phyloP scores from a whole-genome alignment of 30 jellyfish, hydroid and myxozoan genomes.

The Aurelia sp. region DNA sequence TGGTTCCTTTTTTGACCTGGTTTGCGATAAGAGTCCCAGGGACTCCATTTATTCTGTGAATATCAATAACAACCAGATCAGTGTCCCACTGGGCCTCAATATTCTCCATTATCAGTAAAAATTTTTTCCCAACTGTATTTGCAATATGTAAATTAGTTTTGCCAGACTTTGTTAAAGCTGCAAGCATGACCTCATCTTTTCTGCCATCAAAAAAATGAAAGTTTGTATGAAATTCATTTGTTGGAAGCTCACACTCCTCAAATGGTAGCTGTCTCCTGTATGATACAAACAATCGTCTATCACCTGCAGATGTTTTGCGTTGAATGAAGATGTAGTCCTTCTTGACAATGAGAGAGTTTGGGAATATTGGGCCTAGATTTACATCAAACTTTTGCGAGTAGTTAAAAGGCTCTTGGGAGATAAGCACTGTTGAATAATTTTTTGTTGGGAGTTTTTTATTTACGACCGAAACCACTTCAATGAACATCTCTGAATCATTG shows the following conservation, averaged over 20 bases:
- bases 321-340: conserved; percentile 60
- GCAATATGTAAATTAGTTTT: conserved; percentile 74
- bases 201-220: conserved; percentile 54
- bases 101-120: conserved; percentile 51
- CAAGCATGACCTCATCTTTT: conserved; percentile 69
- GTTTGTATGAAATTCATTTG: conserved; percentile 22
- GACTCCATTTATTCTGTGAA: conserved; percentile 74
- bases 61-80: conserved; percentile 53
- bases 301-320: conserved; percentile 42
- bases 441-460: conserved; percentile 37
- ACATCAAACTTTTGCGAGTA: conserved; percentile 12
- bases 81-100: conserved; percentile 46
- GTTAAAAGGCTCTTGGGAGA: conserved; percentile 54
- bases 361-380: conserved; percentile 61
- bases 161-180: conserved; percentile 71
- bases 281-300: conserved; percentile 38
- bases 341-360: conserved; percentile 69
- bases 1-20: conserved; percentile 69
- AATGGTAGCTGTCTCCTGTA: conserved; percentile 11
- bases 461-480: conserved; percentile 48
- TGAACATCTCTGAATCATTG: conserved; percentile 22
- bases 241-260: conserved; percentile 59
- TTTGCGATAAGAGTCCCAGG: conserved; percentile 82
- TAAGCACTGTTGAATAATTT: conserved; percentile 47
- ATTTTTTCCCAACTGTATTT: conserved; percentile 54